A percentile compares a stretch with the other conserved stretches of the same genome.
phyloP scores from a whole-genome alignment of 2,797 vertebrate species.

The Phoxinus dragarum region DNA sequence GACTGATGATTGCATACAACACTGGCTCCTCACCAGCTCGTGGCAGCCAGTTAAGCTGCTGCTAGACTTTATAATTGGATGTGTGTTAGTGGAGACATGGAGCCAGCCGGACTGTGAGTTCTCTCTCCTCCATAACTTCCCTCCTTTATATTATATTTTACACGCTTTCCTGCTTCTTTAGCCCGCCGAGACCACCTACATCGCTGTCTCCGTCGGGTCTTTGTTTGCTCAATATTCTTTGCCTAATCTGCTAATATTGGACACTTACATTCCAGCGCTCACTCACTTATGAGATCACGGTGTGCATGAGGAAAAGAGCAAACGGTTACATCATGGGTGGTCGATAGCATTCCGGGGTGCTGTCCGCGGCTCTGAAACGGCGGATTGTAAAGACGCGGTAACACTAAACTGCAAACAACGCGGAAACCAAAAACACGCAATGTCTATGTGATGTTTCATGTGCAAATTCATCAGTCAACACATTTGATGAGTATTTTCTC shows the following conservation, averaged over 20 bases:
- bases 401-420: not conserved
- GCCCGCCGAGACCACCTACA: constrained; percentile 27
- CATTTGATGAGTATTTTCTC: no score
- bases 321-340: not conserved
- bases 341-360: not conserved
- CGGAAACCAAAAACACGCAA: not conserved
- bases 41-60: constrained; percentile 48
- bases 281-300: not conserved
- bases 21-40: constrained; percentile 50
- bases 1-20: constrained; percentile 47
- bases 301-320: not conserved
- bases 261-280: constrained; percentile 16
- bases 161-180: constrained; percentile 40
- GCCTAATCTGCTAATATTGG: constrained; percentile 21
- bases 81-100: constrained; percentile 43
- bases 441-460: not conserved
- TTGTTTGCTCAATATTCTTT: constrained; percentile 18
- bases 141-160: constrained; percentile 42
- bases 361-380: constrained; percentile 56
- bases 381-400: not conserved
- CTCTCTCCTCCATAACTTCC: constrained; percentile 34
- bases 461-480: not conserved
- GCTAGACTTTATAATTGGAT: constrained; percentile 59
- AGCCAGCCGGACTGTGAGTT: constrained; percentile 34
- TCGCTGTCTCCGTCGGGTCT: constrained; percentile 15